Percentiles rank a stretch among this genome's conserved stretches.
Evolutionary conservation across 2,888 invertebrate species (phyloP).

Genomic region (Drosophila setosimentum): DNA sequence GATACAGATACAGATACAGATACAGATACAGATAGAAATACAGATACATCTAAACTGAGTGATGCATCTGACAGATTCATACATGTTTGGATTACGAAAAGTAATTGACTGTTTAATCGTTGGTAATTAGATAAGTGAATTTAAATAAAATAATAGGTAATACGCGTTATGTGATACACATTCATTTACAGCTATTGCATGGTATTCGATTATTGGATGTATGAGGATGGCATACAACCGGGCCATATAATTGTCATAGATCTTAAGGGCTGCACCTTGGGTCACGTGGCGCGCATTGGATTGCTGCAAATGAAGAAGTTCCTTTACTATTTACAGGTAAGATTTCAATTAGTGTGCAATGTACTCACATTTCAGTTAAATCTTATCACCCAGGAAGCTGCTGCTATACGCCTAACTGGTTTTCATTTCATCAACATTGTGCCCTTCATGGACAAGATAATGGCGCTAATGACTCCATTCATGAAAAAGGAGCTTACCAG

Average conservation of each 20-base stretch:
- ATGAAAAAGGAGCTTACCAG: slow-evolving; percentile 89
- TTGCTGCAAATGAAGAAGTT: slow-evolving; percentile 89
- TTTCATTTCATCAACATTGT: slow-evolving; percentile 90
- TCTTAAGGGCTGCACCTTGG: slow-evolving; percentile 87
- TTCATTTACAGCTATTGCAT: slow-evolving; percentile 85
- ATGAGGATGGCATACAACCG: slow-evolving; percentile 87
- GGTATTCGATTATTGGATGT: slow-evolving; percentile 87
- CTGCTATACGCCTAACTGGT: slow-evolving; percentile 89
- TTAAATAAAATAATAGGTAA: background rate
- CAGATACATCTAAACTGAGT: background rate
- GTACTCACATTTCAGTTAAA: too few relatives aligned
- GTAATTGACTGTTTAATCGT: slow-evolving; percentile 45
- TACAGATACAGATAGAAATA: slow-evolving; percentile 19
- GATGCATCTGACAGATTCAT: slow-evolving; percentile 15
- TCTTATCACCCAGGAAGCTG: slow-evolving; percentile 87
- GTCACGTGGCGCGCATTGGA: slow-evolving; percentile 88
- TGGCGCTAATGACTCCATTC: slow-evolving; percentile 90
- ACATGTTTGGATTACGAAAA: background rate
- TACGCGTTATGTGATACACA: background rate
- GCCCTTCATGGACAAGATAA: slow-evolving; percentile 89
- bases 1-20: slow-evolving; percentile 17
- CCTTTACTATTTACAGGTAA: slow-evolving; percentile 88
- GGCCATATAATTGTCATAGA: slow-evolving; percentile 89
- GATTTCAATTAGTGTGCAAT: background rate
- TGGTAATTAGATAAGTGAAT: slow-evolving; percentile 48